Base-by-base conservation (phyloP, 2,113 vertebrate species). In the Syngnathus floridae region DNA sequence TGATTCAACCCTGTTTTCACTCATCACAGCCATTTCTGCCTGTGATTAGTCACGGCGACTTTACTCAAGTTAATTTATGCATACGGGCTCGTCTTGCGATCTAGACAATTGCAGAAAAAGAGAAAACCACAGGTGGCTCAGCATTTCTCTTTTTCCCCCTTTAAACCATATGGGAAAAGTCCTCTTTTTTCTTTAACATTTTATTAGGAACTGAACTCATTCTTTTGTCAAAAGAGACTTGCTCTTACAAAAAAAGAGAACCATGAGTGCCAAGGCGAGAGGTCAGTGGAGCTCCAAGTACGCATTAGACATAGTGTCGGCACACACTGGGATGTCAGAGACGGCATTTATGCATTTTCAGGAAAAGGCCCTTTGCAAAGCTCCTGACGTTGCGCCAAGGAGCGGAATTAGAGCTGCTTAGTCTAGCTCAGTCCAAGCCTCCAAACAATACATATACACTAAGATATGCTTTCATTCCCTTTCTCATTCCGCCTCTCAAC, bases 331-430 rank as follows among this genome's bases (percentile, higher is more conserved):
- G 71, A 74, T 83, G 72, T 74, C 51, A 80, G 54, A 84, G 71
- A 77, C 69, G 26, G 75, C 82, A 83, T 90, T 80, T 87, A 88
- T 88, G 68, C 62, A 70, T 79, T 52, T 70, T 88, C 86, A 88
- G 72, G 77, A 83, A 79, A 87, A 70, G 70, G 70, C 72, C 75
- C 83, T 82, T 60, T 74, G 74, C 68, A 79, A 77, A 75, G 76
- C 70, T 76, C 76, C 75, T 88, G 84, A 84, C 82, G 74, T 73
- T 21, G 36, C 4, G 80, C 81, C 88, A 87, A 69, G 83, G 70
- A 73, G 7, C 4, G 45, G 80, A 80, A 82, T 87, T 82, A 81
- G 61, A 77, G 75, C 64, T 85, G 66, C 67, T 77, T 70, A 36
- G 65, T 73, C 79, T 83, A 75, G 69, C 74, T 79, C 40, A 22